Percentiles rank a stretch among this genome's conserved stretches.
Conservation (phyloP, 2,113 vertebrate genomes). For the Trogon melanurus region DNA sequence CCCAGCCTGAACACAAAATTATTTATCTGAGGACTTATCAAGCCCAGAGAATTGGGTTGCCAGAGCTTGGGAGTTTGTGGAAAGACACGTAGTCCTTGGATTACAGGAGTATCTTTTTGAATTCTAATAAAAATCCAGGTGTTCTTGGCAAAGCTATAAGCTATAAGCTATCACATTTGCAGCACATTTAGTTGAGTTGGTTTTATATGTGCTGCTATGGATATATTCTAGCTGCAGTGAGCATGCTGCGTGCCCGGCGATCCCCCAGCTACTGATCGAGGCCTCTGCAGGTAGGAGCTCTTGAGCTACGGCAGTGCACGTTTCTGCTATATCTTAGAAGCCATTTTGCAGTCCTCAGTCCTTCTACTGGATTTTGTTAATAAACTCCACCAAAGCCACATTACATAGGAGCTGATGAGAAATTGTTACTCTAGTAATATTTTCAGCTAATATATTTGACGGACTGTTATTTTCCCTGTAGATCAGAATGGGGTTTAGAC, state of each 20-base stretch:
- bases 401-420: background rate
- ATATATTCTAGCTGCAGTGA: background rate
- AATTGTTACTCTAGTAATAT: background rate
- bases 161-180: background rate
- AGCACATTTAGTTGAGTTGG: background rate
- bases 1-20: background rate
- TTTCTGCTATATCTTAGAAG: background rate
- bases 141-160: background rate
- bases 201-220: background rate
- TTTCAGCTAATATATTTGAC: background rate
- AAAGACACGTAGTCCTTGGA: background rate
- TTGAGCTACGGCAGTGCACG: background rate
- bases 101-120: background rate
- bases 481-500: background rate
- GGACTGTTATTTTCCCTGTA: background rate
- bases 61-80: background rate
- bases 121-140: background rate
- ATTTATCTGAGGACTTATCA: background rate
- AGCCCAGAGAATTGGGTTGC: background rate
- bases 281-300: background rate
- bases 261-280: background rate
- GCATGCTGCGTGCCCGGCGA: accelerated
- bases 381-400: background rate
- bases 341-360: background rate
- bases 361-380: background rate